Evolutionary conservation across 2,797 vertebrate species (phyloP), one percentile per base, ranked within the genome.

Genomic region (Phalloptychus januarius): DNA sequence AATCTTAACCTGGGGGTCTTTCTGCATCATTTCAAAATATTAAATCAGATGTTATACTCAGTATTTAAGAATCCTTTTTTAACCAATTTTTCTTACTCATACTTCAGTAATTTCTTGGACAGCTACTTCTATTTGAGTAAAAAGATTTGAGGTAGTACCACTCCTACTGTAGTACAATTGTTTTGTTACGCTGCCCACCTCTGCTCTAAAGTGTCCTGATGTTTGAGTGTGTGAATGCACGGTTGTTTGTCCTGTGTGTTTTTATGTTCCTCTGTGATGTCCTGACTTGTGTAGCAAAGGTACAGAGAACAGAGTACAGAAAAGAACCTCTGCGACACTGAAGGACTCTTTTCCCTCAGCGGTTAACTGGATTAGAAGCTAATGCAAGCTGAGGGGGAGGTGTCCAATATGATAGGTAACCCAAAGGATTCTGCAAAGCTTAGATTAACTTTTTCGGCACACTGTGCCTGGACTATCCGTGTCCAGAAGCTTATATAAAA

Each of bases 341-440:
- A 91, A 91, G 91, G 89, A 89, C 91, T 86, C 83, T 63, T 88
- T 88, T 69, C 80, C 85, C 81, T 89, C 91, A 89, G 87, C 87
- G 83, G 83, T 89, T 93, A 92, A 94, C 87, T 86, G 86, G 91
- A 92, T 94, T 87, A 91, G 61, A 56, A 42, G 79, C 46, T 94
- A 90, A 91, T 74, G 58, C 81, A 79, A 75, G 75, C 81, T 52
- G 81, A 84, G 61, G 69, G 77, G 83, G 79, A 80, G 84, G 86
- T 84, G 82, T 72, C 74, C 79, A 65, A 69, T 50, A 87, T 89
- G 88, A 92, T 90, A 36, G 33, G 61, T 8, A 38, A 63, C 61
- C 61, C 16, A 20, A 33, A 63, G 16, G 61, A 36, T 63, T 20
- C 31, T 10, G 33, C 18, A 63, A 87, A 81, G 84, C 77, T 78